Conservation (phyloP, 2,888 invertebrate genomes). For the Mimachlamys varia region DNA sequence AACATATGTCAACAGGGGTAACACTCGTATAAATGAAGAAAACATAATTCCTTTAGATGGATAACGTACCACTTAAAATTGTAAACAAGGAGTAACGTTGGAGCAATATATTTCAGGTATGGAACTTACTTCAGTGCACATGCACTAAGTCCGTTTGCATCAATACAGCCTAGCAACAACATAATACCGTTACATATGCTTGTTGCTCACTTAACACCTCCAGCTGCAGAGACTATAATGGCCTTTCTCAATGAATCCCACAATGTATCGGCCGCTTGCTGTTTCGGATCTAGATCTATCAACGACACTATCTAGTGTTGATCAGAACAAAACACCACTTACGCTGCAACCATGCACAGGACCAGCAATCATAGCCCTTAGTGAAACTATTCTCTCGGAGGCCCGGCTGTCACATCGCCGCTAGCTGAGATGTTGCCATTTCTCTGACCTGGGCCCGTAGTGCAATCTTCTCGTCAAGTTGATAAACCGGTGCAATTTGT, state of each 20-base stretch:
- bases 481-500: not conserved
- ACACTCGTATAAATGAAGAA: not conserved
- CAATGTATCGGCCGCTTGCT: not conserved
- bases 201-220: not conserved
- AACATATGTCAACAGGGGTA: not conserved
- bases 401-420: not conserved
- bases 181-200: not conserved
- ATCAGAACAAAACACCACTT: not conserved
- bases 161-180: not conserved
- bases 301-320: not conserved
- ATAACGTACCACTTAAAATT: not conserved
- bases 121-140: not conserved
- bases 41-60: not conserved
- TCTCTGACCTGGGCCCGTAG: not conserved
- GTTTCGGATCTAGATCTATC: not conserved
- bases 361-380: not conserved
- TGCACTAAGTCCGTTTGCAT: not conserved
- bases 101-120: too few species aligned
- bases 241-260: not conserved
- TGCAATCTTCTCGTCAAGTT: not conserved
- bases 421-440: not conserved
- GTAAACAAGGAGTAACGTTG: too few species aligned
- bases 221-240: not conserved
- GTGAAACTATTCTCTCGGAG: not conserved
- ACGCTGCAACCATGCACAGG: not conserved